Base-by-base conservation (phyloP, 2,888 invertebrate species). In the Heteromyza rotundicornis region DNA sequence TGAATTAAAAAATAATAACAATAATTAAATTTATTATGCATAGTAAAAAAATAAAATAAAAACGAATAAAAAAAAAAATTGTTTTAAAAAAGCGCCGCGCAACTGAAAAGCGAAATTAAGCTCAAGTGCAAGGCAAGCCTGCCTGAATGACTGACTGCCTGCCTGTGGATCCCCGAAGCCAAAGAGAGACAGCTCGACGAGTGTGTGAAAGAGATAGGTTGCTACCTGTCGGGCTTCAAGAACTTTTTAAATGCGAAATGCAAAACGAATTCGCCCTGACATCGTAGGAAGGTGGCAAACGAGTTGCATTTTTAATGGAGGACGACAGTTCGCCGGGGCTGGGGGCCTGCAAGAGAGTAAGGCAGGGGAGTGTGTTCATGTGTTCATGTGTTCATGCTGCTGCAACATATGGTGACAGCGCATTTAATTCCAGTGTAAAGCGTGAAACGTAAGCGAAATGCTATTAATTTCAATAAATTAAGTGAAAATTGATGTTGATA, bases 391-490 rank as follows among this genome's bases (percentile, higher is more conserved):
- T n/a, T n/a, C n/a, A n/a, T n/a, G n/a, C n/a, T n/a, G n/a, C n/a
- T n/a, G n/a, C n/a, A n/a, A n/a, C n/a, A n/a, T n/a, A n/a, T n/a
- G n/a, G n/a, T n/a, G n/a, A n/a, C n/a, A n/a, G 44, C 44, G 17
- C 44, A 44, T 22, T 8, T 27, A n/a, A 19, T n/a, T 24, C 36
- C 50, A 7, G 17, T n/a, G n/a, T n/a, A n/a, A n/a, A n/a, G n/a
- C n/a, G n/a, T n/a, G n/a, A n/a, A 50, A 53, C 44, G 66, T 63
- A 53, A 50, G 49, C 49, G 59, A 62, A 68, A 70, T 64, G 68
- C 68, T 66, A 70, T 70, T 64, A 70, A 66, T 70, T 68, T 67
- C 64, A 64, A 69, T 64, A 63, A 68, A 69, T n/a, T n/a, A n/a
- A n/a, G n/a, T 63, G 64, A 62, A 68, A 68, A 65, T 70, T 62